Conservation (phyloP, 2,888 invertebrate species). For the Podotricha telesiphe region DNA sequence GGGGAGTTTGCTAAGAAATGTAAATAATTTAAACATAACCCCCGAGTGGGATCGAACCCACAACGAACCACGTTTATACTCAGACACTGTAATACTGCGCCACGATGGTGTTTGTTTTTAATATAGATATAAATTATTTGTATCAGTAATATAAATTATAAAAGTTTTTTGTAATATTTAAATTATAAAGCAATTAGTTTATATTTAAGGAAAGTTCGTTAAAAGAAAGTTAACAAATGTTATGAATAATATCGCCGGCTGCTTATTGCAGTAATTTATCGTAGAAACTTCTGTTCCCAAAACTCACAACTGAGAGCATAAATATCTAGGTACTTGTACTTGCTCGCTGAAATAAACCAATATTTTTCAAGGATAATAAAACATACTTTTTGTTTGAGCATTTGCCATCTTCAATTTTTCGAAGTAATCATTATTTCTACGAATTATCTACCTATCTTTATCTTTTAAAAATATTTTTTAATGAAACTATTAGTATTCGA, state of each 20-base stretch:
- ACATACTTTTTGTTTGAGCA: constrained; percentile 17
- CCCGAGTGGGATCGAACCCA: too few species aligned
- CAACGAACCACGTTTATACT: too few species aligned
- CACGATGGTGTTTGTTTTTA: too few species aligned
- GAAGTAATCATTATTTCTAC: too few species aligned
- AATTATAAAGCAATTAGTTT: constrained; percentile 42
- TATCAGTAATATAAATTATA: not conserved
- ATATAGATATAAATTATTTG: not conserved
- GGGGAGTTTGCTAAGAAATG: too few species aligned
- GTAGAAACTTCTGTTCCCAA: constrained; percentile 67
- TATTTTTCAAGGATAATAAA: constrained; percentile 31
- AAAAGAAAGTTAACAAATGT: constrained; percentile 74
- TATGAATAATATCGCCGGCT: constrained; percentile 78
- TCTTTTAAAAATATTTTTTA: too few species aligned
- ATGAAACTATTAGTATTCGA: too few species aligned
- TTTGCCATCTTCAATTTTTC: not conserved
- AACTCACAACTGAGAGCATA: constrained; percentile 75
- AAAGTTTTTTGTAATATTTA: not conserved
- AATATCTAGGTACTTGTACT: constrained; percentile 74
- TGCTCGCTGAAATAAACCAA: constrained; percentile 60
- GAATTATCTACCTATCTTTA: too few species aligned
- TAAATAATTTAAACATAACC: too few species aligned
- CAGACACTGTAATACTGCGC: too few species aligned
- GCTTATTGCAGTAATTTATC: constrained; percentile 76
- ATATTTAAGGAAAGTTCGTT: constrained; percentile 68